phyloP scores from a whole-genome alignment of 2,797 vertebrate species.

The Anomalospiza imberbis region DNA sequence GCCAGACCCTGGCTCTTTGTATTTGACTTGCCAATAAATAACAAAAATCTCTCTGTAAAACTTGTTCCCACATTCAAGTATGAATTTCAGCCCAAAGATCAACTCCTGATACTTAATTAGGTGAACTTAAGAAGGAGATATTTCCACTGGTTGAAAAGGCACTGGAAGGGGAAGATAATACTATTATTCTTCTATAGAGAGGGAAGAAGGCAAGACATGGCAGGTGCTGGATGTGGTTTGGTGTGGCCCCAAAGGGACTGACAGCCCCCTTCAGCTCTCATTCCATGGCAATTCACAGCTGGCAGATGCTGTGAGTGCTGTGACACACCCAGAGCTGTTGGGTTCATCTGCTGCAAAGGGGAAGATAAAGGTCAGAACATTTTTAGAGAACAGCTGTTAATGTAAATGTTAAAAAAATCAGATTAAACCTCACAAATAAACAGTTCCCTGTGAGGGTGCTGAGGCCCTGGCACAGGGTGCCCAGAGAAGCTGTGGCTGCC shows the following conservation, averaged over 20 bases:
- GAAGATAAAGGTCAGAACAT: not conserved
- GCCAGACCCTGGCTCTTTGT: not conserved
- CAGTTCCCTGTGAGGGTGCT: fast-evolving
- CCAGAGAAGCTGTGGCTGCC: not conserved
- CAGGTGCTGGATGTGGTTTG: not conserved
- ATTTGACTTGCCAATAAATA: not conserved
- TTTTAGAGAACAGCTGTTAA: not conserved
- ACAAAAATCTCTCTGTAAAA: not conserved
- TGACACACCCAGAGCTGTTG: not conserved
- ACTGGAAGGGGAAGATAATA: not conserved
- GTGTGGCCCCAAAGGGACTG: not conserved
- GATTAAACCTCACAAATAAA: not conserved
- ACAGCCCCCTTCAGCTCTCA: not conserved
- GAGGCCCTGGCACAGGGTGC: not conserved
- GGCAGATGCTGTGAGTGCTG: not conserved
- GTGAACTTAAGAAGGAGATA: no score
- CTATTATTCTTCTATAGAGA: not conserved
- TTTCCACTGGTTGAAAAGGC: not conserved
- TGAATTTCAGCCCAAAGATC: not conserved
- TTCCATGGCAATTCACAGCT: not conserved
- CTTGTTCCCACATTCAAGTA: not conserved
- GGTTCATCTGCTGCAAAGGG: not conserved
- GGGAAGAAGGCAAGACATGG: not conserved
- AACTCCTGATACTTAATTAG: not conserved
- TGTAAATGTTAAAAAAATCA: not conserved